Conservation (phyloP, 2,797 vertebrate species). For the Myotis planiceps region DNA sequence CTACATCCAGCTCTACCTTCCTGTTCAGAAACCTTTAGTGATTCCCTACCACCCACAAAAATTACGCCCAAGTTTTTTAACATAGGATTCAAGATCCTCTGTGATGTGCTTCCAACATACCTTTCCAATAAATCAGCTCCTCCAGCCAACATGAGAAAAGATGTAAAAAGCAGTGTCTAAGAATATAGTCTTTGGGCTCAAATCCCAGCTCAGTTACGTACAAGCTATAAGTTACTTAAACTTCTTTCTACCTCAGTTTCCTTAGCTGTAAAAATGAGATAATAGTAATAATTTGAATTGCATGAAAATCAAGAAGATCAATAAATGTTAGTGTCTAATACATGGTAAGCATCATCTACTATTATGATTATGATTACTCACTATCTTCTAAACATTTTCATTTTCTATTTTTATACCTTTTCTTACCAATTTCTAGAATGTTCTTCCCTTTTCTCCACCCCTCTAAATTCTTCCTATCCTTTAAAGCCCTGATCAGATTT, state of each 20-base stretch:
- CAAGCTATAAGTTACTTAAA: neutral
- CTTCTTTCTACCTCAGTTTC: neutral
- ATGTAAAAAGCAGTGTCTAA: neutral
- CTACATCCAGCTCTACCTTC: neutral
- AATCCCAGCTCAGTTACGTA: neutral
- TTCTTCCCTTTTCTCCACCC: neutral
- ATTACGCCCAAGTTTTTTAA: neutral
- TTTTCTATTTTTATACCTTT: neutral
- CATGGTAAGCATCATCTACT: neutral
- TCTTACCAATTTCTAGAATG: slow-evolving; percentile 16
- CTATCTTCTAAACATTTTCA: neutral
- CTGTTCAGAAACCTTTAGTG: neutral
- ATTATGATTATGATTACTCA: neutral
- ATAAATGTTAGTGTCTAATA: neutral
- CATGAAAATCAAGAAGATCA: neutral
- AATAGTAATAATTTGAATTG: neutral
- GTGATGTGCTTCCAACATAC: neutral
- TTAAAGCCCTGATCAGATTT: neutral
- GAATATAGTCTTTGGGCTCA: neutral
- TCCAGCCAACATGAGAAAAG: neutral
- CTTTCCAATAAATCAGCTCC: neutral
- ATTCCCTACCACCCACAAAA: neutral
- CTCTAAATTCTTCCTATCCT: neutral
- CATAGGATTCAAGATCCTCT: neutral
- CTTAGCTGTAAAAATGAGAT: neutral